Evolutionary conservation across 2,888 invertebrate genomes (phyloP).

Genomic region (Maniola hyperantus): DNA sequence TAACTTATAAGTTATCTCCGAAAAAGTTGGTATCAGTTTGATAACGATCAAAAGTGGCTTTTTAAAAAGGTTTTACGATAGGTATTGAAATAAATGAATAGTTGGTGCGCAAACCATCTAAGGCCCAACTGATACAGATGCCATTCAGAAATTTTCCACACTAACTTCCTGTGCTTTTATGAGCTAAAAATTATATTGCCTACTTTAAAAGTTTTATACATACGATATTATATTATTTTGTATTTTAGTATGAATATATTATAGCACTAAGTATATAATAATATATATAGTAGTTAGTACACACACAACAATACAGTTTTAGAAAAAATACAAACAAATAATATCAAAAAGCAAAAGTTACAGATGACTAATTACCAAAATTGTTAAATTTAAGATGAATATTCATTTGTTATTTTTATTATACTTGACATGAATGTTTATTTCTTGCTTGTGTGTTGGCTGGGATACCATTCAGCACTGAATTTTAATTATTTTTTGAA

Average conservation of each 20-base stretch:
- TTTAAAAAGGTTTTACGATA: no score
- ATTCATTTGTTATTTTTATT: not conserved
- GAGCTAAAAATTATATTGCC: constrained; percentile 7
- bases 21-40: no score
- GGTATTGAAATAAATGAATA: no score
- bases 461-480: no score
- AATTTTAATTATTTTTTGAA: no score
- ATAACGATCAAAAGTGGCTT: no score
- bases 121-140: constrained; percentile 11
- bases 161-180: constrained; percentile 62
- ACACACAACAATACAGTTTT: constrained; percentile 10
- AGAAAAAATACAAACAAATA: not conserved
- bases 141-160: constrained; percentile 51
- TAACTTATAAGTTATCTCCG: no score
- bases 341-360: not conserved
- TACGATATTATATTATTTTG: not conserved
- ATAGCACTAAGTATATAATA: not conserved
- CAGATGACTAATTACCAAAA: not conserved
- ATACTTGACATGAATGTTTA: no score
- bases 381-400: not conserved
- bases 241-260: not conserved
- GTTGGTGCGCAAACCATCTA: not conserved
- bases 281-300: not conserved
- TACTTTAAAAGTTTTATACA: not conserved
- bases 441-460: no score